A percentile compares a stretch with the other conserved stretches of the same genome.
Conservation (phyloP, 2,113 vertebrate genomes). For the Oryctolagus cuniculus region DNA sequence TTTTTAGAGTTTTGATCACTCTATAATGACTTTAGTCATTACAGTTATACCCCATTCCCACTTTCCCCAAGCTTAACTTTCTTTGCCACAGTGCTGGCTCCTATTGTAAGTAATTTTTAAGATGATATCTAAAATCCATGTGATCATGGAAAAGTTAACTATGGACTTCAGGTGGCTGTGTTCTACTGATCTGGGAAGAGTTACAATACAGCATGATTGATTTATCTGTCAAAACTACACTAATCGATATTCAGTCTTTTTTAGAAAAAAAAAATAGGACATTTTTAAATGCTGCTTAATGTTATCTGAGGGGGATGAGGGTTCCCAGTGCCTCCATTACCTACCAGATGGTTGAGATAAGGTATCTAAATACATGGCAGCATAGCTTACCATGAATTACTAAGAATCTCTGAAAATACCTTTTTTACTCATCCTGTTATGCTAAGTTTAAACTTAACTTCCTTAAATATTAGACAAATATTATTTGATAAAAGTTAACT, state of each 20-base stretch:
- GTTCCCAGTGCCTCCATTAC: background rate
- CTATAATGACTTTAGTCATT: background rate
- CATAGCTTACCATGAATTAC: background rate
- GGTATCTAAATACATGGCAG: background rate
- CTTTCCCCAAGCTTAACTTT: background rate
- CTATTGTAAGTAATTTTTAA: background rate
- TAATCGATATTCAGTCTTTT: background rate
- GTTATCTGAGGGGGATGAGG: background rate
- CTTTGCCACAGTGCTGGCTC: too few relatives aligned
- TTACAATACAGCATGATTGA: background rate
- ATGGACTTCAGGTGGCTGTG: background rate
- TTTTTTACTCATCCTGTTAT: background rate
- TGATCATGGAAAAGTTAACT: background rate
- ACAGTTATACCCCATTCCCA: background rate
- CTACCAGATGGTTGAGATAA: background rate
- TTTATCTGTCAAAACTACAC: background rate
- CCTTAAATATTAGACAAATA: background rate
- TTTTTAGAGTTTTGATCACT: background rate
- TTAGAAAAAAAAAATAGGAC: background rate
- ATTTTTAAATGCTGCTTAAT: background rate
- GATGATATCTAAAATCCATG: constrained; percentile 7
- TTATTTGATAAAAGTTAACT: background rate
- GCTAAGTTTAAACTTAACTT: background rate
- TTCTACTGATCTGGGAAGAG: background rate
- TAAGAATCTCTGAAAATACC: background rate